A percentile compares a stretch with the other conserved stretches of the same genome.
Conservation (phyloP, 2,797 vertebrate genomes). For the Poliocrania exsul region DNA sequence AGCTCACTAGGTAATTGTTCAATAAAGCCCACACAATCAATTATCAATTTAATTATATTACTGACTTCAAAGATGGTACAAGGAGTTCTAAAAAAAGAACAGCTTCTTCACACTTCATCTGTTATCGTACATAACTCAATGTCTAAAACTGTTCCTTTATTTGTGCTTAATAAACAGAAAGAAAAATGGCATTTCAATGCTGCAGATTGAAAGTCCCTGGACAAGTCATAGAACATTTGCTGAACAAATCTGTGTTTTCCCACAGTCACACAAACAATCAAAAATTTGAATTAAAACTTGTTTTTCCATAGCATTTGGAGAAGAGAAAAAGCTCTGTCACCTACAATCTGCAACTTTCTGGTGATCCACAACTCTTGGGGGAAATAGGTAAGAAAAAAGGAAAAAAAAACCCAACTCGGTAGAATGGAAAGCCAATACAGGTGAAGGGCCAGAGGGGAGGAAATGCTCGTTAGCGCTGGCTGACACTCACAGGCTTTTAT, state of each 20-base stretch:
- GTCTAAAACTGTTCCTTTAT: not conserved
- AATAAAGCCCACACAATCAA: not conserved
- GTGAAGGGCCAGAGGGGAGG: not conserved
- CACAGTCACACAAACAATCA: not conserved
- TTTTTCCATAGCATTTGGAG: not conserved
- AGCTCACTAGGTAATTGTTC: not conserved
- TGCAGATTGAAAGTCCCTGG: not conserved
- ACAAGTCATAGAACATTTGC: not conserved
- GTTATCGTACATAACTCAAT: not conserved
- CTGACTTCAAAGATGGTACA: not conserved
- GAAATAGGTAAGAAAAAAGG: not conserved
- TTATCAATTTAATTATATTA: not conserved
- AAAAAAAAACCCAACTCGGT: not conserved
- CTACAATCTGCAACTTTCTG: not conserved
- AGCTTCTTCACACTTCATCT: conserved; percentile 29
- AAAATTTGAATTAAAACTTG: not conserved
- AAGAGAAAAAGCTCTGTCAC: not conserved
- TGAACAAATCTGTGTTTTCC: not conserved
- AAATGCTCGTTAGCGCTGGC: not conserved
- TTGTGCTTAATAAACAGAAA: not conserved
- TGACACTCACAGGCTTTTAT: not conserved
- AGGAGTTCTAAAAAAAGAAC: conserved; percentile 20
- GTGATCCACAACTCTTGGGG: rapidly evolving
- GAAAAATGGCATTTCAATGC: not conserved
- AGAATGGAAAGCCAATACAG: not conserved